These are phyloP conservation scores for Megaceryle torquata DNA, from an alignment of 2,113 vertebrate genomes.

Conservation along the genomic window DNA sequence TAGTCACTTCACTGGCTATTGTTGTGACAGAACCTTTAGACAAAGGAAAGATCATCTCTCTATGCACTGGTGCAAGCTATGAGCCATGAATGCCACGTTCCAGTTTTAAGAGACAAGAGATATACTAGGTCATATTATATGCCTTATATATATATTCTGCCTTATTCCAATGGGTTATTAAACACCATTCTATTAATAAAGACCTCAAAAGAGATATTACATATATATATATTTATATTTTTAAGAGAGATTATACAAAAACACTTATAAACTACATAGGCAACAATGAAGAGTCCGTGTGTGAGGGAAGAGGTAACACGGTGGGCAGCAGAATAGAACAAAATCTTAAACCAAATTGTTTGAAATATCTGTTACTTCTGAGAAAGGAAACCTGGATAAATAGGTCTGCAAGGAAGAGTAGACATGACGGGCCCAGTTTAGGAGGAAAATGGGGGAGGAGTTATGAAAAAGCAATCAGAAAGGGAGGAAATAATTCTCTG, in stretches of 20 bases:
- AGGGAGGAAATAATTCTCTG: not conserved
- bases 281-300: rapidly evolving
- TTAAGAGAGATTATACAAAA: not conserved
- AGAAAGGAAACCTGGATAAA: not conserved
- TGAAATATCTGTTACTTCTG: not conserved
- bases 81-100: not conserved
- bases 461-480: not conserved
- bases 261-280: not conserved
- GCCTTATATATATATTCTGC: not conserved
- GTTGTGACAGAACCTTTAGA: not conserved
- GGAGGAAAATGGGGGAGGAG: not conserved
- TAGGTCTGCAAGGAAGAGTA: not conserved
- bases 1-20: not conserved
- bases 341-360: not conserved
- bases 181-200: not conserved
- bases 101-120: not conserved
- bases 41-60: not conserved
- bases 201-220: not conserved
- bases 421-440: not conserved
- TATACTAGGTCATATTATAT: not conserved
- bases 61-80: not conserved
- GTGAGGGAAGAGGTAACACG: not conserved
- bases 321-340: not conserved
- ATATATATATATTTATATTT: not conserved
- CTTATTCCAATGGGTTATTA: not conserved